Evolutionary conservation across 2,113 vertebrate species (phyloP), one percentile per base, ranked within the genome.

Genomic region (Empidonax traillii): DNA sequence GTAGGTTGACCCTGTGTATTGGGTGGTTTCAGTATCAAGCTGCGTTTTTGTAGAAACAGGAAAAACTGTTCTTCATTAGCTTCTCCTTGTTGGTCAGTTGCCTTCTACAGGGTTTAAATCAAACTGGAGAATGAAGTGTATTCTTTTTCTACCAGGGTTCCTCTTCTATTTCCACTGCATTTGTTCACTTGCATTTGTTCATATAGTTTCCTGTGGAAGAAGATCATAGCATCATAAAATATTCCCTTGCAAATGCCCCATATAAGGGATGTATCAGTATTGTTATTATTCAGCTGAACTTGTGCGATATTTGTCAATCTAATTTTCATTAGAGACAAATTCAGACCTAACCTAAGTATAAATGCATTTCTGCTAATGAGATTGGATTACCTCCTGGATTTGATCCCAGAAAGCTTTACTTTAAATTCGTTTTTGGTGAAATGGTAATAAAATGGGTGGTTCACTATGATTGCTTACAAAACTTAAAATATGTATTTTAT

Each of bases 361-460:
- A 95, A 79, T 89, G 59, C 71, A 74, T 94, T 93, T 94, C 89
- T 86, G 58, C 73, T 97, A 93, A 89, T 94, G 79, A 92, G 85
- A 90, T 68, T 88, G 89, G 93, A 82, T 81, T 87, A 85, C 52
- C 35, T 87, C 55, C 90, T 94, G 90, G 49, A 74, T 63, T 90
- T 78, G 67, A 63, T 85, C 61, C 90, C 92, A 77, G 79, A 94
- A 94, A 78, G 86, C 49, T 88, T 75, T 88, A 85, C 76, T 78
- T 93, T 92, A 75, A 67, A 58, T 94, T 95, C 14, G 31, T 86
- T 96, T 92, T 63, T 95, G 7, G 52, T 87, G 65, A 80, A 90
- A 69, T 44, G 35, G 22, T 90, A 81, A 91, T 96, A 96, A 96
- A 91, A 92, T 77, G 24, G 16, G 59, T 68, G 37, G 21, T 81